Evolutionary conservation across 2,113 vertebrate species (phyloP).

Genomic region (Genyomyrus donnyi): DNA sequence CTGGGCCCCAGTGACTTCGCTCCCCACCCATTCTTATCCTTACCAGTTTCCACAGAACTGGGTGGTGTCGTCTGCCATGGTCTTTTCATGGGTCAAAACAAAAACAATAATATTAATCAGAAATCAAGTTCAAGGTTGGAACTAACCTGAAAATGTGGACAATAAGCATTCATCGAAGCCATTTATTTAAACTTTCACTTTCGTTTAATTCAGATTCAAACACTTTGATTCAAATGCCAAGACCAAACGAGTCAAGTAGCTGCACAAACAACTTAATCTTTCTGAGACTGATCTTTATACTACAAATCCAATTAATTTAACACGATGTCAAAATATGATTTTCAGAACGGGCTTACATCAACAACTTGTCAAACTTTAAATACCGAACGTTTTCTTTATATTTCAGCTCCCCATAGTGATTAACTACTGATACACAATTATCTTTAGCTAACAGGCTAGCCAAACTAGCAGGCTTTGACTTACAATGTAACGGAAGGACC

Average conservation of each 20-base stretch:
- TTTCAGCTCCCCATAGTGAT: neutral
- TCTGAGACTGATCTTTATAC: neutral
- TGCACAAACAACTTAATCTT: neutral
- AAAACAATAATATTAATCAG: neutral
- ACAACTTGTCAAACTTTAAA: neutral
- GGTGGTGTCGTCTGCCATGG: slow-evolving; percentile 66
- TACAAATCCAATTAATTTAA: neutral
- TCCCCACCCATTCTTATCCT: slow-evolving; percentile 3
- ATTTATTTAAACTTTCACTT: neutral
- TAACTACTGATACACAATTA: neutral
- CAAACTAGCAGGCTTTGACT: neutral
- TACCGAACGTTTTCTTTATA: neutral
- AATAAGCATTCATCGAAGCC: neutral
- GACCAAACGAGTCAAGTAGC: neutral
- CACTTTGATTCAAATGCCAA: neutral
- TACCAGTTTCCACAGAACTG: slow-evolving; percentile 67
- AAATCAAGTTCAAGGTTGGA: neutral
- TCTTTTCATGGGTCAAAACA: slow-evolving; percentile 18
- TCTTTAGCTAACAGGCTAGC: neutral
- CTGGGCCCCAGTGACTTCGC: neutral
- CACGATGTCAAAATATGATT: neutral
- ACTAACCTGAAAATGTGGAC: neutral
- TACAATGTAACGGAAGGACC: neutral
- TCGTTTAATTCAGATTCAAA: neutral
- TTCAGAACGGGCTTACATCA: neutral